Evolutionary conservation across 1,140 invertebrate genomes (phyloP), one percentile per base, ranked within the genome.

Genomic region (Drosophila ambigua): DNA sequence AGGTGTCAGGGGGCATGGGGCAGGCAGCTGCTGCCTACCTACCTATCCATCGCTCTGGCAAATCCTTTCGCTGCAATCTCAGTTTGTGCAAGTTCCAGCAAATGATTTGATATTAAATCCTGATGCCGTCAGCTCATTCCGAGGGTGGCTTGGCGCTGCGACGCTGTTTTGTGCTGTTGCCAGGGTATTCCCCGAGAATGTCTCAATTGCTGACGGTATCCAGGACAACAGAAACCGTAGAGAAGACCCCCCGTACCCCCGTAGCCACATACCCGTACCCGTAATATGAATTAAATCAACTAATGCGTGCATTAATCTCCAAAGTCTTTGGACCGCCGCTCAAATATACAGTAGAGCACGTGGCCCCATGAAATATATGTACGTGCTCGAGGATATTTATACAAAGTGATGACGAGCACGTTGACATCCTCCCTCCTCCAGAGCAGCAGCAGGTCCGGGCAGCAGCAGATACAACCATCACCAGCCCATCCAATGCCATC

Each of bases 231-330:
- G 54, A 28, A 26, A 45, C 57, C 39, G 44, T 31, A 44, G 20
- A 20, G 20, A 20, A 20, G 20, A 20, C 20, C 24, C 26, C 28
- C 2, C 7, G 58, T 28, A 24, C 43, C 35, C 4, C 35, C 16
- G 48, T 28, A 28, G 5, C 58, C 62, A 20, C 20, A 1, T 57
- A 48, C 57, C 58, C 71, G 28, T 63, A 63, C 43, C 23, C 76
- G 79, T 89, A 84, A 89, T 80, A 89, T 87, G 80, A 90, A 91
- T 91, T 91, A 91, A 91, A 88, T 91, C 90, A 78, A 84, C 90
- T 91, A 91, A 91, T 91, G 90, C 83, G 83, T 90, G 79, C 90
- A 91, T 91, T 91, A 91, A 91, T 91, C 90, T 90, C 82, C 65
- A 48, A 87, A 79, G 83, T 69, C 66, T 78, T 39, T 69, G 72